phyloP scores from a whole-genome alignment of 2,113 vertebrate genomes.

The Rhabdornis inornatus region DNA sequence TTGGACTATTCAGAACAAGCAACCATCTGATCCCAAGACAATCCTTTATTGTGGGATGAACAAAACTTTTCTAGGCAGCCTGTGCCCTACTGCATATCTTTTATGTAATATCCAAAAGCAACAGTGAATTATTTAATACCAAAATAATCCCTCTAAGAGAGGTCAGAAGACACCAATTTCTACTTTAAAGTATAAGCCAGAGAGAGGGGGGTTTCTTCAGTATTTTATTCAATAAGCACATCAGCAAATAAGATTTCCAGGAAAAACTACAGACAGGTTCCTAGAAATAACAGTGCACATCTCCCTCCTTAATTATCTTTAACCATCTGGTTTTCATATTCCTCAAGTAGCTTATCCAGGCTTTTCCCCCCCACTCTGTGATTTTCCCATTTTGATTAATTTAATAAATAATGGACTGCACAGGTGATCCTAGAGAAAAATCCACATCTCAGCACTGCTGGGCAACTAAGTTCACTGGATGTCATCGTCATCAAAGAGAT shows the following conservation, averaged over 20 bases:
- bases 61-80: not conserved
- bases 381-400: not conserved
- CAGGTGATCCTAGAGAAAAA: not conserved
- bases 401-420: conserved; percentile 11
- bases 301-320: not conserved
- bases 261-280: not conserved
- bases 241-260: not conserved
- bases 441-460: not conserved
- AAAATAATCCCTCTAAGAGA: not conserved
- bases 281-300: not conserved
- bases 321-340: not conserved
- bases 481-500: conserved; percentile 89
- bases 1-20: not conserved
- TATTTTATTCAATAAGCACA: conserved; percentile 71
- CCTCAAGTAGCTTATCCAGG: not conserved
- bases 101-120: not conserved
- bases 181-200: not conserved
- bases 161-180: conserved; percentile 59
- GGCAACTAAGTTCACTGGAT: conserved; percentile 75
- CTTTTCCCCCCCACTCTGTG: rapidly evolving
- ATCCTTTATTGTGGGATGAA: not conserved
- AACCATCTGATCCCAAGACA: not conserved
- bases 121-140: not conserved
- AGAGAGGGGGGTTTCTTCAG: not conserved
- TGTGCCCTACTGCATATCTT: rapidly evolving